Conservation (phyloP, 2,797 vertebrate genomes). For the Sciurus vulgaris region DNA sequence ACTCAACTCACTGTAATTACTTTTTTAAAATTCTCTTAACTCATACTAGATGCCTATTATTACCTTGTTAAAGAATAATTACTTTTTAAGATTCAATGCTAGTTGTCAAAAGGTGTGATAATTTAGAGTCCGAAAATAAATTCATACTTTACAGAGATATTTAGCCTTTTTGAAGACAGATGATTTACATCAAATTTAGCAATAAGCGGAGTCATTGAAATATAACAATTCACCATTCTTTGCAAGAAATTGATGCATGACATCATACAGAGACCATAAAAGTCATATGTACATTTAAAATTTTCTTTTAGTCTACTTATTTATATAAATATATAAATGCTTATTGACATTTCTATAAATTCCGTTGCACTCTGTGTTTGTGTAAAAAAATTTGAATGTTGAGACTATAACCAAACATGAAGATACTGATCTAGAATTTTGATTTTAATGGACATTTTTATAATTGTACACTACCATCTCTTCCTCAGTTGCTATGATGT, state of each 20-base stretch:
- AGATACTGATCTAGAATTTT: neutral
- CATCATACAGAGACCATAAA: neutral
- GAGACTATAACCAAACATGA: neutral
- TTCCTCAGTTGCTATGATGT: neutral
- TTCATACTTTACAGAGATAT: neutral
- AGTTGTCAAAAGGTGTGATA: neutral
- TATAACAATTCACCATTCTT: fast-evolving
- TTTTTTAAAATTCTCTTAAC: neutral
- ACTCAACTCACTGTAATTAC: neutral
- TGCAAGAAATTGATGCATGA: neutral
- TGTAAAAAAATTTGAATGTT: neutral
- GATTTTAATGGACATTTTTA: neutral
- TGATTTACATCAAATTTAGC: neutral
- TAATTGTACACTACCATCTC: neutral
- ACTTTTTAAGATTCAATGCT: neutral
- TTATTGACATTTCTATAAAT: neutral
- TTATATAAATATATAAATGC: neutral
- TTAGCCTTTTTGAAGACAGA: neutral
- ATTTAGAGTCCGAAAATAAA: neutral
- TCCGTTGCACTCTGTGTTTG: neutral
- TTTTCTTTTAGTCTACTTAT: neutral
- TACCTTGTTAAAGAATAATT: neutral
- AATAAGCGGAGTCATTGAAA: neutral
- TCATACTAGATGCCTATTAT: neutral
- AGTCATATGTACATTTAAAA: neutral